Percentiles rank a stretch among this genome's conserved stretches.
Conservation (phyloP, 2,113 vertebrate genomes). For the Camelus bactrianus region DNA sequence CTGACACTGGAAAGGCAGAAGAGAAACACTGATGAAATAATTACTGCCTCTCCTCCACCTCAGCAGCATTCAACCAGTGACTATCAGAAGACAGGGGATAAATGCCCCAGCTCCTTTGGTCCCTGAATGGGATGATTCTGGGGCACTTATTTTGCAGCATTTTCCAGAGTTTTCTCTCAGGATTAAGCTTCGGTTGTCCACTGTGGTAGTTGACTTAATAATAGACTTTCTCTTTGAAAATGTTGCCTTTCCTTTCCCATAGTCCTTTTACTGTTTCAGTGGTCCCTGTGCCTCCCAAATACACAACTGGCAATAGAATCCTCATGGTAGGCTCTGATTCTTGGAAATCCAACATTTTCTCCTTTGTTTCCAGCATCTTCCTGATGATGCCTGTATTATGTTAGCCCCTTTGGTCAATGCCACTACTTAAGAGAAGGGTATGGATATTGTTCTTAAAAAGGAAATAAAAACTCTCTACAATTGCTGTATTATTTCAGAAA, state of each 20-base stretch:
- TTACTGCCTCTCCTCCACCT: not conserved
- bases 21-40: constrained; percentile 34
- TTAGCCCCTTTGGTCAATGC: constrained; percentile 19
- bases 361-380: constrained; percentile 4
- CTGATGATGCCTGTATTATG: not conserved
- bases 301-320: not conserved
- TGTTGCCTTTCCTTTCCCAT: not conserved
- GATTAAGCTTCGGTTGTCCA: constrained; percentile 25
- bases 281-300: constrained; percentile 5
- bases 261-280: not conserved
- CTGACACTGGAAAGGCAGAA: constrained; percentile 20
- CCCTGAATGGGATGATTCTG: not conserved
- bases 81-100: not conserved
- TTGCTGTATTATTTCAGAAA: constrained; percentile 49
- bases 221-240: not conserved
- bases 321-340: not conserved
- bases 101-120: not conserved
- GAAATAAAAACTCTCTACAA: not conserved
- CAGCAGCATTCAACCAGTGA: not conserved
- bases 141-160: constrained; percentile 30
- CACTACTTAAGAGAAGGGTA: not conserved
- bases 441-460: constrained; percentile 29
- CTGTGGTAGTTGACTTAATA: not conserved
- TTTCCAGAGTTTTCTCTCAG: not conserved
- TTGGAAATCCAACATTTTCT: constrained; percentile 21